Percentiles rank a stretch among this genome's conserved stretches.
Evolutionary conservation across 2,888 invertebrate genomes (phyloP).

Genomic region (Caenorhabditis imperialis): DNA sequence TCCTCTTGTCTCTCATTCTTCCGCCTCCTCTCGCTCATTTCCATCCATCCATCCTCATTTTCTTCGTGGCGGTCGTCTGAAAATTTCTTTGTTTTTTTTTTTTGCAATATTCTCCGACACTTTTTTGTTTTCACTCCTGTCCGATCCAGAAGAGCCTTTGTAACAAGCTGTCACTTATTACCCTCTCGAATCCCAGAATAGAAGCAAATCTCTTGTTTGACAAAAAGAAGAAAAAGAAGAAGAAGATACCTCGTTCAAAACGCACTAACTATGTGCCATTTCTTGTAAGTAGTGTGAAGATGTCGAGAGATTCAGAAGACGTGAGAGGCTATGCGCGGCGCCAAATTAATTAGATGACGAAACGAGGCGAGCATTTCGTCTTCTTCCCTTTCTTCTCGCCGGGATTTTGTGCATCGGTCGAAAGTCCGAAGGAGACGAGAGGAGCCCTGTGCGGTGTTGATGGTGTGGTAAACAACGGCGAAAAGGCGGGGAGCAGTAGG

Average conservation of each 20-base stretch:
- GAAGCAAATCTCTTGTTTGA: too few species aligned
- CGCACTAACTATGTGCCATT: slow-evolving; percentile 14
- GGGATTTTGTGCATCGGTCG: slow-evolving; percentile 14
- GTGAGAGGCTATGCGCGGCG: slow-evolving; percentile 1
- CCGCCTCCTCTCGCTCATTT: slow-evolving; percentile 29
- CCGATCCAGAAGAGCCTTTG: slow-evolving; percentile 9
- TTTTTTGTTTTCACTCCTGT: background rate
- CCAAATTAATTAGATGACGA: slow-evolving; percentile 45
- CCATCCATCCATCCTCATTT: slow-evolving; percentile 49
- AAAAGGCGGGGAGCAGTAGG: slow-evolving; percentile 2
- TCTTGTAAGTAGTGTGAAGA: slow-evolving; percentile 7
- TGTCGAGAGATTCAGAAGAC: slow-evolving; percentile 1
- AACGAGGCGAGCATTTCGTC: slow-evolving; percentile 5
- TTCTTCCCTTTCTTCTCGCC: slow-evolving; percentile 1
- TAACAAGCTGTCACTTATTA: too few species aligned
- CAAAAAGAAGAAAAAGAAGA: background rate
- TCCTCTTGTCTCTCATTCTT: slow-evolving; percentile 8
- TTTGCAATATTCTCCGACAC: background rate
- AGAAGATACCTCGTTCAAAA: slow-evolving; percentile 18
- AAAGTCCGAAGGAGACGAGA: slow-evolving; percentile 18
- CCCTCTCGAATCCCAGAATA: background rate
- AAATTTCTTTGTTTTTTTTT: slow-evolving; percentile 32
- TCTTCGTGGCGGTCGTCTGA: slow-evolving; percentile 22
- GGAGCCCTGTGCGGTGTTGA: slow-evolving; percentile 7
- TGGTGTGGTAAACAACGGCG: slow-evolving; percentile 40